Base-by-base conservation (phyloP, 1,140 invertebrate species). In the Pissodes strobi region DNA sequence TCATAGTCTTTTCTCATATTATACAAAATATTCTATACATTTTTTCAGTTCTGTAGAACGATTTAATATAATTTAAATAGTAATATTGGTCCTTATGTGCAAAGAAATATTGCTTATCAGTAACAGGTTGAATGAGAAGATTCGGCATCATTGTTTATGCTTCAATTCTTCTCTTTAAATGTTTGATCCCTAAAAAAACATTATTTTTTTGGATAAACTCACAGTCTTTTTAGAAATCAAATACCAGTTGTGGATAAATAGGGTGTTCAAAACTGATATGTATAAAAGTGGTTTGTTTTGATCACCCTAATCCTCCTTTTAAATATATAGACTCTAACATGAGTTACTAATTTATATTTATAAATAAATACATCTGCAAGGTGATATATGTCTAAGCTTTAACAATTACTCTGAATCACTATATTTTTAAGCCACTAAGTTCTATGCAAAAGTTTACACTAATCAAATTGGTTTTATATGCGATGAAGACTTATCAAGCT, bases 401-500 rank as follows among this genome's bases (percentile, higher is more conserved):
- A 49, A 49, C 46, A 49, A 22, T n/a, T 49, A 22, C 46, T 19
- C 34, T n/a, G 21, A 37, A 56, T 56, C 53, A 56, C 53, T 56
- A 56, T 56, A 10, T 48, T 9, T 21, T 10, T 56, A 56, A 56
- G 53, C 37, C 53, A 56, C 53, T 56, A 56, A 34, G 53, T 39
- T 56, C 17, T n/a, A 3, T 37, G 18, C 18, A 15, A 45, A 13
- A 19, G n/a, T 2, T 9, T 10, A n/a, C n/a, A 15, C 41, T 15
- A 45, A 45, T 45, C 18, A 17, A 15, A 45, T 45, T 45, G 41
- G 18, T 45, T 45, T 45, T 19, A n/a, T n/a, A n/a, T n/a, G n/a
- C n/a, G n/a, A n/a, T n/a, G n/a, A n/a, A n/a, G n/a, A n/a, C n/a
- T n/a, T n/a, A n/a, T n/a, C n/a, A n/a, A n/a, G n/a, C n/a, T n/a